phyloP scores from a whole-genome alignment of 2,113 vertebrate genomes.

The Mormyrus lacerda region DNA sequence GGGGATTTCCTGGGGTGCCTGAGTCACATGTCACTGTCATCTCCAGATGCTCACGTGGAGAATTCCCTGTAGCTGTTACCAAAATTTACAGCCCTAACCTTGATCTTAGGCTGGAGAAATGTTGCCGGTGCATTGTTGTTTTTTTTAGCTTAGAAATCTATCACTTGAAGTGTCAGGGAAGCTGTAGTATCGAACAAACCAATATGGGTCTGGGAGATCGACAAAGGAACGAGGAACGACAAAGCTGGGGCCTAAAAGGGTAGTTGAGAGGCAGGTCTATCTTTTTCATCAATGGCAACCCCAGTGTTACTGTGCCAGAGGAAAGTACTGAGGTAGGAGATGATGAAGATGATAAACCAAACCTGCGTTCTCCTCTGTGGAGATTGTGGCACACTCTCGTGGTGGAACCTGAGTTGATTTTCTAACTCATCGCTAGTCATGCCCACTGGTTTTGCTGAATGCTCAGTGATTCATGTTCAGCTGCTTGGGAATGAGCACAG shows the following conservation, averaged over 20 bases:
- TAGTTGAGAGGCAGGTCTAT: not conserved
- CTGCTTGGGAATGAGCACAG: not conserved
- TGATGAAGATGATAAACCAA: not conserved
- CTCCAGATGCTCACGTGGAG: not conserved
- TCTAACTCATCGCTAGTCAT: not conserved
- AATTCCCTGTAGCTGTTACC: not conserved
- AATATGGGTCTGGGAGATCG: not conserved
- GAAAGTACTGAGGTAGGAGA: not conserved
- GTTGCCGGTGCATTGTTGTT: not conserved
- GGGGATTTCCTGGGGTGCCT: not conserved
- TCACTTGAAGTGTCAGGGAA: not conserved
- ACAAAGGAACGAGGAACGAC: not conserved
- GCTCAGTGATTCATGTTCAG: conserved; percentile 1
- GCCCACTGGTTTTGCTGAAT: not conserved
- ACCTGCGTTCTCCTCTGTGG: not conserved
- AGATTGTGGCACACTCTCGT: not conserved
- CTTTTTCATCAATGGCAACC: not conserved
- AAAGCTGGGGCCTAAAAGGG: not conserved
- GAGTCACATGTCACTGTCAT: not conserved
- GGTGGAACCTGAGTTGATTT: not conserved
- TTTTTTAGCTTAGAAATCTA: not conserved
- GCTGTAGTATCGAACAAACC: not conserved
- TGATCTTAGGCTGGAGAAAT: not conserved
- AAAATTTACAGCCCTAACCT: not conserved
- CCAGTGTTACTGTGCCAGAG: not conserved